A percentile compares a stretch with the other conserved stretches of the same genome.
Conservation (phyloP, 2,888 invertebrate genomes). For the Troides oblongomaculatus region DNA sequence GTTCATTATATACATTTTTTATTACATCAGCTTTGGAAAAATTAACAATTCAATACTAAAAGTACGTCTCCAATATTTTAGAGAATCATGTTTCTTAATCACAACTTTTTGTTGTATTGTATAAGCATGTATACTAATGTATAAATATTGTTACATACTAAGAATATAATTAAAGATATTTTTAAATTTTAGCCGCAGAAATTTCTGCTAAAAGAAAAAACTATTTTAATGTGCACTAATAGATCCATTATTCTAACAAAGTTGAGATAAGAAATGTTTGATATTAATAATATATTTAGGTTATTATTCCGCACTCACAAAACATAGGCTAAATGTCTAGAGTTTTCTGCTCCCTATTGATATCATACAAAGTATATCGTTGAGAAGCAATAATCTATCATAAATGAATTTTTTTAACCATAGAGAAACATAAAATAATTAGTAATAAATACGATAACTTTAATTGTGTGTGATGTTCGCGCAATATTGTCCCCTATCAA, state of each 20-base stretch:
- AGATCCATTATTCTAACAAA: too few species aligned
- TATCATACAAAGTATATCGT: background rate
- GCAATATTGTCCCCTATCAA: conserved; percentile 22
- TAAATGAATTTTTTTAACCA: background rate
- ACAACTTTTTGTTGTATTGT: background rate
- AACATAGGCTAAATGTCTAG: background rate
- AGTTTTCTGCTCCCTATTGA: background rate
- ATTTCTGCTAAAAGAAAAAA: too few species aligned
- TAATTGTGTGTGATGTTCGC: conserved; percentile 18
- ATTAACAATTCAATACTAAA: background rate
- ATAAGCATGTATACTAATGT: background rate
- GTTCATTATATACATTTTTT: background rate
- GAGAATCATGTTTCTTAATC: conserved; percentile 2
- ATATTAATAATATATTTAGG: background rate
- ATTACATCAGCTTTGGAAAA: background rate
- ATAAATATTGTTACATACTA: too few species aligned
- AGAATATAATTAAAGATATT: too few species aligned
- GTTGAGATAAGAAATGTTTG: too few species aligned
- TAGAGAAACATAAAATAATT: background rate
- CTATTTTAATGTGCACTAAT: too few species aligned
- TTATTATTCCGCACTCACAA: background rate
- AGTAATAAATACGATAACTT: conserved; percentile 8
- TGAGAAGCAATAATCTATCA: background rate
- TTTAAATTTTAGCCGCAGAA: too few species aligned
- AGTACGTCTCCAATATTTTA: background rate